These are phyloP conservation scores for Panurus biarmicus DNA, from an alignment of 2,113 vertebrate genomes.

Conservation along the genomic window DNA sequence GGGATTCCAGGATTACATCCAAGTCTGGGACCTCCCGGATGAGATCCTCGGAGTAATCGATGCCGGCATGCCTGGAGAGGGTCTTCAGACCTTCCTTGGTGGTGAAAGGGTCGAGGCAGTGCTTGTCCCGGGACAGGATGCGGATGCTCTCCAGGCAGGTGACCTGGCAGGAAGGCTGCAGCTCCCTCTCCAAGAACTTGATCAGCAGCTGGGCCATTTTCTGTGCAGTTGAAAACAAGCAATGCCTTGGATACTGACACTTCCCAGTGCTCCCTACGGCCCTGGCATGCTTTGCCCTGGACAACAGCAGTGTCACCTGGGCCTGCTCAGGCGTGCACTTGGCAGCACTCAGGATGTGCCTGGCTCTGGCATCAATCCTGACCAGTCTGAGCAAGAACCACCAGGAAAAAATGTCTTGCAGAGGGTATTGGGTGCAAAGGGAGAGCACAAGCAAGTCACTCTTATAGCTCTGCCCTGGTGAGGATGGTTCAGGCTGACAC, in stretches of 20 bases:
- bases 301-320: accelerated
- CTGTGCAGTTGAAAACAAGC: constrained; percentile 52
- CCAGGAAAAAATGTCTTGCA: background rate
- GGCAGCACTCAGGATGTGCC: accelerated
- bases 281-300: background rate
- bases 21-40: constrained; percentile 71
- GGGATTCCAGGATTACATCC: constrained; percentile 83
- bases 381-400: background rate
- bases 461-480: background rate
- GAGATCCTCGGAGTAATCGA: constrained; percentile 45
- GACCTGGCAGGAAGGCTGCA: constrained; percentile 82
- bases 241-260: accelerated
- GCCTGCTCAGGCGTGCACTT: background rate
- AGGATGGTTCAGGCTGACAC: background rate
- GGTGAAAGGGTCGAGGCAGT: constrained; percentile 78
- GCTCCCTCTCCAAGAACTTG: constrained; percentile 74
- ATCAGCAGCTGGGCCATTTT: constrained; percentile 81
- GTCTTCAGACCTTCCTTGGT: constrained; percentile 74
- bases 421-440: background rate
- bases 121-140: constrained; percentile 86
- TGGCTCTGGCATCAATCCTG: background rate
- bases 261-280: background rate
- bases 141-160: constrained; percentile 87
- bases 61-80: constrained; percentile 74
- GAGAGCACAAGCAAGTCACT: background rate